These are phyloP conservation scores for Eudemis profundana DNA, from an alignment of 2,888 invertebrate genomes.

Conservation along the genomic window DNA sequence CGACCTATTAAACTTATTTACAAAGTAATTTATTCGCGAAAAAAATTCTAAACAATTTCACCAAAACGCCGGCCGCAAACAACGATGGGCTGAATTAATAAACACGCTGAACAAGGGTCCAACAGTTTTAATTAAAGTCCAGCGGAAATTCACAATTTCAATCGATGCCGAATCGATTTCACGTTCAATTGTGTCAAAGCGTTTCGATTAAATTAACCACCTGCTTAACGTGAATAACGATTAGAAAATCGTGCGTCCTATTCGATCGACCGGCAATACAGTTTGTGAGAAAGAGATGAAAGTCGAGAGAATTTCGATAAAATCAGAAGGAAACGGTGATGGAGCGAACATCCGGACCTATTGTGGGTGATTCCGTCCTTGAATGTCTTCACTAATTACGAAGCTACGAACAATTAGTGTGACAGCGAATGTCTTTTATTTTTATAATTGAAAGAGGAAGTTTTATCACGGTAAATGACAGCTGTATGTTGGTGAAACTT, in stretches of 20 bases:
- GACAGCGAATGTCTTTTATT: conserved; percentile 49
- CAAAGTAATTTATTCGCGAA: conserved; percentile 34
- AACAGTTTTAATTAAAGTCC: conserved; percentile 59
- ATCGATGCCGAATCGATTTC: conserved; percentile 62
- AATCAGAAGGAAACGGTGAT: conserved; percentile 69
- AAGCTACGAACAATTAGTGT: conserved; percentile 65
- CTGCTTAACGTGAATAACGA: conserved; percentile 56
- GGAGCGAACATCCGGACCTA: conserved; percentile 72
- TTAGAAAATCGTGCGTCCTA: conserved; percentile 23
- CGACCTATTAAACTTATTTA: conserved; percentile 24
- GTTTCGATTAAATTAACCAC: conserved; percentile 77
- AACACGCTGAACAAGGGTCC: conserved; percentile 52
- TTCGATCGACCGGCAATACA: conserved; percentile 51
- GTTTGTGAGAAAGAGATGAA: conserved; percentile 53
- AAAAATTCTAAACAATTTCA: conserved; percentile 50
- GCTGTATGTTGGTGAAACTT: conserved; percentile 22
- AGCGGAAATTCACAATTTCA: conserved; percentile 54
- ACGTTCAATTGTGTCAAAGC: conserved; percentile 64
- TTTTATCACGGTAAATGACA: conserved; percentile 31
- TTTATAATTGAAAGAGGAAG: conserved; percentile 45
- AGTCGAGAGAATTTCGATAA: conserved; percentile 43
- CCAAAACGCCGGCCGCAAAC: conserved; percentile 46
- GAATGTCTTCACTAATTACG: conserved; percentile 67
- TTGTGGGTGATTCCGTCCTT: conserved; percentile 64
- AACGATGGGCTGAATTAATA: conserved; percentile 54